Evolutionary conservation across 2,113 vertebrate genomes (phyloP).

Genomic region (Clarias gariepinus): DNA sequence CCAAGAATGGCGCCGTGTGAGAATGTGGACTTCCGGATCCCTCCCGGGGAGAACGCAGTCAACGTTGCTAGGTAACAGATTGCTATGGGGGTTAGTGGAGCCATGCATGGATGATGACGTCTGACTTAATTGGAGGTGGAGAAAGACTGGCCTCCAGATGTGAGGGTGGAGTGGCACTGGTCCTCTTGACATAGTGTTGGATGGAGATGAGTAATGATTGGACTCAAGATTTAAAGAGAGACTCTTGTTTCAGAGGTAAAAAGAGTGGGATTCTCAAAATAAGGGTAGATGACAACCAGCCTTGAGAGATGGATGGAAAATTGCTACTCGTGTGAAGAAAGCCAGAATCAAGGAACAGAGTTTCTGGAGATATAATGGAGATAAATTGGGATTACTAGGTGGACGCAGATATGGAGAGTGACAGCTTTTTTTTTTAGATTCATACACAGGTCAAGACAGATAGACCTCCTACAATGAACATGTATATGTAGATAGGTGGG

Average conservation of each 20-base stretch:
- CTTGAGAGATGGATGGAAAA: background rate
- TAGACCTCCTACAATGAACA: background rate
- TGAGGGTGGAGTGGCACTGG: conserved; percentile 11
- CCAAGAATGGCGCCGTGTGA: conserved; percentile 74
- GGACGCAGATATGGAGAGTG: background rate
- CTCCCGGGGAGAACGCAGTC: conserved; percentile 73
- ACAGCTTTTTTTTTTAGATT: background rate
- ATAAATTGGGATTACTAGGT: background rate
- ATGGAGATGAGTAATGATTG: background rate
- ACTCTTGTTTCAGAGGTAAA: background rate
- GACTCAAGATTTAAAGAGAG: background rate
- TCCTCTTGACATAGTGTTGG: background rate
- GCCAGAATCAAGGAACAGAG: background rate
- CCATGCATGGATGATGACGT: conserved; percentile 70
- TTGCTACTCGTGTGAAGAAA: background rate
- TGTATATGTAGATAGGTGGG: background rate
- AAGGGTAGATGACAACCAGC: background rate
- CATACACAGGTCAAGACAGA: background rate
- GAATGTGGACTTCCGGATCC: conserved; percentile 76
- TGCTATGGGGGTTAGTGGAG: conserved; percentile 67
- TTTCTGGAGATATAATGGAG: background rate
- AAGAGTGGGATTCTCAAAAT: background rate
- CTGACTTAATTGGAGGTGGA: conserved; percentile 66
- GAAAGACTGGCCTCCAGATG: conserved; percentile 52
- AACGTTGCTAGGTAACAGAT: conserved; percentile 75